These are phyloP conservation scores for Rhinogobio ventralis DNA, from an alignment of 2,797 vertebrate species.

Conservation along the genomic window DNA sequence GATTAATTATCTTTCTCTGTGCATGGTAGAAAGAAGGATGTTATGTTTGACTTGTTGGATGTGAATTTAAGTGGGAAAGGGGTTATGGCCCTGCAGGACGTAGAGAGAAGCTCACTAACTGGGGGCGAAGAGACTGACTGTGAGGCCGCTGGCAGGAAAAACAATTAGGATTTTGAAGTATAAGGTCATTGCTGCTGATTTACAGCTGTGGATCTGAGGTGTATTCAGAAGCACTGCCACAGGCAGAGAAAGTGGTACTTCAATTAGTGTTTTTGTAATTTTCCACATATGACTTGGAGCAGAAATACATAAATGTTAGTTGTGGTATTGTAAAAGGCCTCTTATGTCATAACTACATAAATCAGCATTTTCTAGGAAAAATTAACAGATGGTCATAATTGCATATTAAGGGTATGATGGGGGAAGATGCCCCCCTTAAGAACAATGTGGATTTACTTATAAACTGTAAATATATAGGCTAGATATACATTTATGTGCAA, in stretches of 20 bases:
- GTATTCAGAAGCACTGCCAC: slow-evolving; percentile 18
- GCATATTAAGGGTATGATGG: too few species aligned
- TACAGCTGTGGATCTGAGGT: slow-evolving; percentile 40
- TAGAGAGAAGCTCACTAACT: slow-evolving; percentile 49
- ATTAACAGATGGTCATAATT: background rate
- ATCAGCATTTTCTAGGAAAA: background rate
- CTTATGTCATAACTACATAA: background rate
- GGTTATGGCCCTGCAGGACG: slow-evolving; percentile 42
- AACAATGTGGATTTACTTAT: too few species aligned
- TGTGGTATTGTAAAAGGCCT: background rate
- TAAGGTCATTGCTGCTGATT: slow-evolving; percentile 57
- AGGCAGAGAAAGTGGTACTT: slow-evolving; percentile 28
- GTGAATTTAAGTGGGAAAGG: slow-evolving; percentile 47
- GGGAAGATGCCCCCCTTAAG: too few species aligned
- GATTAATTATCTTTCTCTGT: slow-evolving; percentile 29
- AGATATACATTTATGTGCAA: too few species aligned
- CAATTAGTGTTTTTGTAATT: slow-evolving; percentile 36
- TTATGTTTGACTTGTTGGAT: slow-evolving; percentile 27
- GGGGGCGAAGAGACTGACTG: slow-evolving; percentile 34
- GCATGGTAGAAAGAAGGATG: background rate
- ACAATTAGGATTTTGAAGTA: slow-evolving; percentile 56
- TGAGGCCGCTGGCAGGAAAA: slow-evolving; percentile 50
- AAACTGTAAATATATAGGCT: too few species aligned
- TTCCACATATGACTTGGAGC: slow-evolving; percentile 3
- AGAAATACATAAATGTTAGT: slow-evolving; percentile 27